These are phyloP conservation scores for Hippocampus zosterae DNA, from an alignment of 2,113 vertebrate species.

Conservation along the genomic window DNA sequence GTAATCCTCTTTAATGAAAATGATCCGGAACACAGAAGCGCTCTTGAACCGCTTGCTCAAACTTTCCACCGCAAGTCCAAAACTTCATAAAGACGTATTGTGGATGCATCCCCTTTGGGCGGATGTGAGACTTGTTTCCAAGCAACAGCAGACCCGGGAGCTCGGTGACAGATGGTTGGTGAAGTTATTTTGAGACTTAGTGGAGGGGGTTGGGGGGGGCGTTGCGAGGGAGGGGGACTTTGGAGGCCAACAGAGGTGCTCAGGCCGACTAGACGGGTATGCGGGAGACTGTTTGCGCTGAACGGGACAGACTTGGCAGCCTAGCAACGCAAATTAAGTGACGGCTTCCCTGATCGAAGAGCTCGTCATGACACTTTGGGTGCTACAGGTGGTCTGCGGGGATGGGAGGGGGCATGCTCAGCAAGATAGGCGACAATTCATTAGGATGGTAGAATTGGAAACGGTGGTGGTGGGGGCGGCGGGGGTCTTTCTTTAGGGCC, in stretches of 20 bases:
- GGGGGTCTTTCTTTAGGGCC: no score
- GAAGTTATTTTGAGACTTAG: conserved; percentile 75
- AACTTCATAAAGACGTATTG: background rate
- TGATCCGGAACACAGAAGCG: background rate
- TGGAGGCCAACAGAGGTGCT: conserved; percentile 43
- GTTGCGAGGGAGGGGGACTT: background rate
- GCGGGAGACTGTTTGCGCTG: conserved; percentile 56
- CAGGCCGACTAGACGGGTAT: conserved; percentile 37
- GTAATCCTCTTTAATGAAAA: background rate
- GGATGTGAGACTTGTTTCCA: conserved; percentile 68
- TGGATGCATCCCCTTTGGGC: conserved; percentile 23
- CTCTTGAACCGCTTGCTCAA: conserved; percentile 23
- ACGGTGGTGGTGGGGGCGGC: no score
- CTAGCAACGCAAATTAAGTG: conserved; percentile 76
- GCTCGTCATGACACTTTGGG: conserved; percentile 31
- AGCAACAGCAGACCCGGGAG: conserved; percentile 74
- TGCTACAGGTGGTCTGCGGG: background rate
- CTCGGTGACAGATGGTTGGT: conserved; percentile 75
- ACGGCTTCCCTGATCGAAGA: conserved; percentile 73
- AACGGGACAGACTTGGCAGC: conserved; percentile 71
- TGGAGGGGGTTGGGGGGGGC: conserved; percentile 41
- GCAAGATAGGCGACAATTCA: conserved; percentile 5
- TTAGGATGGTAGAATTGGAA: background rate
- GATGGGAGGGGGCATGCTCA: no score
- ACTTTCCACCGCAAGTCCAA: background rate